phyloP scores from a whole-genome alignment of 2,113 vertebrate genomes.

The Petroica traversi region DNA sequence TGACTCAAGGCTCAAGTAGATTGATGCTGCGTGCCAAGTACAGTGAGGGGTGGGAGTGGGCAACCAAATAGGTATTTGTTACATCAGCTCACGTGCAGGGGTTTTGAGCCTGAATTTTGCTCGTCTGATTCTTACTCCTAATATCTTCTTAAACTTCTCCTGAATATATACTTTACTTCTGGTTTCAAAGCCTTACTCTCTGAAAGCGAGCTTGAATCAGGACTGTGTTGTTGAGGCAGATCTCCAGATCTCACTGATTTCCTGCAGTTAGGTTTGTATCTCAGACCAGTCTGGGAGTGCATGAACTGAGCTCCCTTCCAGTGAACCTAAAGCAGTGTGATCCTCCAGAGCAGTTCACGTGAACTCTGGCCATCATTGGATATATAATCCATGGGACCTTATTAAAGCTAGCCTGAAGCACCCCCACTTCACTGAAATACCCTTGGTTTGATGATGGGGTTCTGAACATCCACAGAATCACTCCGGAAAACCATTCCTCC shows the following conservation, averaged over 20 bases:
- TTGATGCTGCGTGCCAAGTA: rapidly evolving
- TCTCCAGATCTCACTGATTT: neutral
- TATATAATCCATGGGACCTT: neutral
- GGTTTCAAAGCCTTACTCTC: neutral
- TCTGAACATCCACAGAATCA: neutral
- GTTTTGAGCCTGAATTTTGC: neutral
- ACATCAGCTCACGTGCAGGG: neutral
- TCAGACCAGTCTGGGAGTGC: neutral
- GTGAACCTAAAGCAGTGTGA: neutral
- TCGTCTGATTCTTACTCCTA: neutral
- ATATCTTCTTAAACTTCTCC: neutral
- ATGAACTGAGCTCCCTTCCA: neutral
- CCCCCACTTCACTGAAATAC: neutral
- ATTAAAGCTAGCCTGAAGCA: neutral
- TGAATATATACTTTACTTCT: neutral
- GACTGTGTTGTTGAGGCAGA: neutral
- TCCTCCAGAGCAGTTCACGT: neutral
- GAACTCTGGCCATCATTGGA: neutral
- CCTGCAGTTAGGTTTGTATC: neutral
- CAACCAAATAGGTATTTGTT: neutral
- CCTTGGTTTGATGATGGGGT: neutral
- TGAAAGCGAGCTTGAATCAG: neutral
- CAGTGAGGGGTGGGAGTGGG: neutral
- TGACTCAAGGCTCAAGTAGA: neutral
- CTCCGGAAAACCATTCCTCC: neutral